Base-by-base conservation (phyloP, 2,113 vertebrate genomes). In the Pelobates fuscus region DNA sequence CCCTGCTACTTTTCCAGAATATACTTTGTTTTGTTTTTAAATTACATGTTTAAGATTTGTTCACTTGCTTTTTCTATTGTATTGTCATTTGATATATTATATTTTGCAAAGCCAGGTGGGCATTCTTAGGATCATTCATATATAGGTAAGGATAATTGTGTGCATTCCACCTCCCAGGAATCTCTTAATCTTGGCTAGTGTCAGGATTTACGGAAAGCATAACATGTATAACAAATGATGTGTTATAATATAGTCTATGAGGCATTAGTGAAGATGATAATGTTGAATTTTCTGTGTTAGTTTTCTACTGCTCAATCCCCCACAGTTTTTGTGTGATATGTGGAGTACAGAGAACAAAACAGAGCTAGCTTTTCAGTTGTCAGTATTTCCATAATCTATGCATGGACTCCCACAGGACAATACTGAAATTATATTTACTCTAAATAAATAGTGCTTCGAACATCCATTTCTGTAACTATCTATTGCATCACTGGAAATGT, bases 271-370 rank as follows among this genome's bases (percentile, higher is more conserved):
- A 6, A 27, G 54, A 61, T 68, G 43, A 76, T 61, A 68, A 49
- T 49, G 44, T 49, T 7, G 54, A 37, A 41, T 44, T 32, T 60
- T 49, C 17, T 61, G 26, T 68, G 72, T 67, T 75, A 59, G 71
- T 59, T 67, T 67, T 52, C 27, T 10, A 46, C 37, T 67, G 67
- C 60, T 67, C 73, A 67, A 67, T 67, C 44, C 73, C 73, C 55
- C 15, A 18, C 58, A 26, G 73, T 67, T 67, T 49, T 67, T 46
- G 21, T 0, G n/a, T 2, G 15, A 74, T 65, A 66, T 52, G 64
- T 67, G 30, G 64, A 67, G 64, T 43, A 30, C 63, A 23, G 7
- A 64, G 64, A 21, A 66, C 21, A 23, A 30, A 67, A 49, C 63
- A 23, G 72, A 25, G n/a, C 23, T 49, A 10, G 15, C 46, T 73